Percentiles rank a stretch among this genome's conserved stretches.
These are phyloP conservation scores for Enteromius radiatus DNA, from an alignment of 2,797 vertebrate genomes.

Conservation along the genomic window DNA sequence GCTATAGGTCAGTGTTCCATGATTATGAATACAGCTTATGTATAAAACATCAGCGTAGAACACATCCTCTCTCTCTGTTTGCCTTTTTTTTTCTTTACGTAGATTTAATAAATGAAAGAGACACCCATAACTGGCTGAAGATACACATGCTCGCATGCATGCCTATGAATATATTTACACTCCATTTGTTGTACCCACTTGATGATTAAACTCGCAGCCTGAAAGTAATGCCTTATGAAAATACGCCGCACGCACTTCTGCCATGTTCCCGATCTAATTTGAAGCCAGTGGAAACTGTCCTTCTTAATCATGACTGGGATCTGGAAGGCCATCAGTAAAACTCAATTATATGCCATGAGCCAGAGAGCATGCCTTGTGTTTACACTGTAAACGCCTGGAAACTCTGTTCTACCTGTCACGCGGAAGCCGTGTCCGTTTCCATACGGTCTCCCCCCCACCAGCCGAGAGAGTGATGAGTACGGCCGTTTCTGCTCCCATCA, in stretches of 20 bases:
- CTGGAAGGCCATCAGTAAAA: constrained; percentile 51
- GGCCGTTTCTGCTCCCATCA: constrained; percentile 42
- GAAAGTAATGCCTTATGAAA: constrained; percentile 57
- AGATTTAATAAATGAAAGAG: constrained; percentile 39
- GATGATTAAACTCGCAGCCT: constrained; percentile 54
- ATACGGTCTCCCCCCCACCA: neutral
- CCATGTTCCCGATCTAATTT: constrained; percentile 52
- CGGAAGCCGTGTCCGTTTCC: neutral
- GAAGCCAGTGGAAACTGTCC: constrained; percentile 42
- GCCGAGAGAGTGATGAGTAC: constrained; percentile 22
- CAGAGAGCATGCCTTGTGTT: constrained; percentile 14
- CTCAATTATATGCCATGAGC: constrained; percentile 45
- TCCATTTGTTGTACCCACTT: constrained; percentile 38
- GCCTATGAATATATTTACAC: constrained; percentile 47
- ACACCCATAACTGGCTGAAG: constrained; percentile 30
- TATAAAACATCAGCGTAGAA: constrained; percentile 5
- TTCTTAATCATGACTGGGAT: constrained; percentile 54
- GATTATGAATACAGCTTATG: neutral
- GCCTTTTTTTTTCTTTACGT: neutral
- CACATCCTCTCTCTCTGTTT: neutral
- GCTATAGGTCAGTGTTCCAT: neutral
- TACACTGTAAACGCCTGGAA: constrained; percentile 15
- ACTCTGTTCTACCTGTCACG: neutral
- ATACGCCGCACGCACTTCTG: constrained; percentile 38
- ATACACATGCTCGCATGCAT: constrained; percentile 39